Base-by-base conservation (phyloP, 1,140 invertebrate species). In the Drosophila sp. region DNA sequence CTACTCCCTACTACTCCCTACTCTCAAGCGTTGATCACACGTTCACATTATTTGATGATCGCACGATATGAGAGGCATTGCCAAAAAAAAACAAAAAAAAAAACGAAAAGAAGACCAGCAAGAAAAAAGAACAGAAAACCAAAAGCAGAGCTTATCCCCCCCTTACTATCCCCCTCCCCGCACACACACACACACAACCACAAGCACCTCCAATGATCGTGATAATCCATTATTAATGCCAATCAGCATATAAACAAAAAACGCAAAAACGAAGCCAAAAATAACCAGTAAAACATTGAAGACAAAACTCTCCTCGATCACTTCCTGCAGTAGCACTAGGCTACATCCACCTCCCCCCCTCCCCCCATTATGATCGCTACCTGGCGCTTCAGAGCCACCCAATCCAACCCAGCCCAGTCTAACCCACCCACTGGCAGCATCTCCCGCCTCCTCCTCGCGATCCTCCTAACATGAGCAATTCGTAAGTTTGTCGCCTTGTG, bases 221-320 rank as follows among this genome's bases (percentile, higher is more conserved):
- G 90, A 91, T 91, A 91, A 91, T 91, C 90, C 90, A 91, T 91
- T 91, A 91, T 91, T 91, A 91, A 91, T 91, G 90, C 90, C 90
- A 91, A 91, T 91, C 90, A 91, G 90, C 87, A 91, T 91, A 90
- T 79, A 76, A 41, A 50, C 44, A 81, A 72, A 80, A 60, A 70
- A 66, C 66, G 55, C 70, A 72, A 56, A 44, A 33, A 50, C 25
- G 23, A 27, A 10, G 35, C 44, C 23, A 50, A 25, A 50, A 50
- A 50, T 50, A 50, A 50, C 44, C 76, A 65, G 56, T 38, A 55
- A 44, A 63, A 76, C 66, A 77, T 76, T 60, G 66, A 72, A 66
- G 29, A 23, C 58, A 76, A 17, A 76, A 67, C 30, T 35, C 41
- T 33, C 55, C 25, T 27, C 8, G 30, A 29, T 32, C 55, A 72